phyloP scores from a whole-genome alignment of 2,113 vertebrate species.

The Haemorhous mexicanus region DNA sequence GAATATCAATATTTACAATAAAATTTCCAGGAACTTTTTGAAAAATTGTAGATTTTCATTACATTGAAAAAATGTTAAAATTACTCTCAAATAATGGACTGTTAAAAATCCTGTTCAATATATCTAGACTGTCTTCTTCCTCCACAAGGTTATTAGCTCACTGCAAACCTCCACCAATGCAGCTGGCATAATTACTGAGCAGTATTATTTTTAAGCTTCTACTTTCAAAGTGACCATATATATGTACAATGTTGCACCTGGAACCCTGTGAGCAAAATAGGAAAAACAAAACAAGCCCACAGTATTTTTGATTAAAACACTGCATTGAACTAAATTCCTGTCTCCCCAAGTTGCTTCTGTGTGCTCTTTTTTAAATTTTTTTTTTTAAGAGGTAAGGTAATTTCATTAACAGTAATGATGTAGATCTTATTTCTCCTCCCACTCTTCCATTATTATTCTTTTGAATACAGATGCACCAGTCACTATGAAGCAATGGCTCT shows the following conservation, averaged over 20 bases:
- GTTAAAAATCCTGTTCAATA: background rate
- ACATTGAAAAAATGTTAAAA: background rate
- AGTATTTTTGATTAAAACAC: background rate
- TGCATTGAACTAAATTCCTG: background rate
- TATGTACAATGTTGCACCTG: constrained; percentile 15
- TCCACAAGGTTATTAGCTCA: constrained; percentile 32
- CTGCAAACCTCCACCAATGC: constrained; percentile 18
- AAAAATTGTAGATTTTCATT: background rate
- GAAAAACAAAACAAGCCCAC: background rate
- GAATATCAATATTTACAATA: background rate
- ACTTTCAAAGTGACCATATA: constrained; percentile 37
- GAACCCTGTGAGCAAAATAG: background rate
- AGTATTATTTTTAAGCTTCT: background rate
- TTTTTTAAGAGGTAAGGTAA: background rate
- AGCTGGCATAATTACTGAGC: constrained; percentile 36
- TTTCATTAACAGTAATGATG: background rate
- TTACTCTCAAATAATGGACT: background rate
- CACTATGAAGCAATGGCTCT: background rate
- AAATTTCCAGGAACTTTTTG: background rate
- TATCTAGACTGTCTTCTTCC: background rate
- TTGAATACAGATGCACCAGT: background rate
- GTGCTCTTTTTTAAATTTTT: background rate
- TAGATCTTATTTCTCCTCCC: background rate
- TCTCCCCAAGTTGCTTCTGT: background rate
- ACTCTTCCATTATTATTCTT: background rate